phyloP scores from a whole-genome alignment of 1,140 invertebrate species.

The Leptestheria dahalacensis region DNA sequence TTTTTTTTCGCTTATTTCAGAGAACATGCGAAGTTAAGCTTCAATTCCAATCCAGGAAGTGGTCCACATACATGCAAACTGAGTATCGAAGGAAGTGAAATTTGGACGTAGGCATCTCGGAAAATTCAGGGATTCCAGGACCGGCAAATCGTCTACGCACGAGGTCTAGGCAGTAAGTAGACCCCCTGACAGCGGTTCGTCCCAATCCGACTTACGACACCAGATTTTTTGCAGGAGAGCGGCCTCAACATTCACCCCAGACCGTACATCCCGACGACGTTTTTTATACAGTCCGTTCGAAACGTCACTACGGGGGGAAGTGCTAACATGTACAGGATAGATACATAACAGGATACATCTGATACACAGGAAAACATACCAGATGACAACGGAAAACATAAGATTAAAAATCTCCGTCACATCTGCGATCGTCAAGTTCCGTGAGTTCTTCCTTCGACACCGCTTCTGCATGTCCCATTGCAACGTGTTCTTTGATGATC shows the following conservation, averaged over 20 bases:
- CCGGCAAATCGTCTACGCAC: constrained; percentile 6
- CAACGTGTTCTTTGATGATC: constrained; percentile 1
- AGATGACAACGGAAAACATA: no score
- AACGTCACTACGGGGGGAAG: no score
- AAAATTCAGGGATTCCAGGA: constrained; percentile 4
- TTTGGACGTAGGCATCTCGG: constrained; percentile 11
- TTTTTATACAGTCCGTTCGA: constrained; percentile 3
- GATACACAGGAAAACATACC: constrained; percentile 4
- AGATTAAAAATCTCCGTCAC: no score
- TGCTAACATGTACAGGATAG: no score
- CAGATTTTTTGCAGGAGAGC: constrained; percentile 30
- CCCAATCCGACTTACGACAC: constrained; percentile 27
- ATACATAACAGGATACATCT: no score
- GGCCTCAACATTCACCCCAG: constrained; percentile 30
- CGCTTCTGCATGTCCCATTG: background rate
- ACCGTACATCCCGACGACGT: constrained; percentile 27
- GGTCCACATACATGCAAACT: background rate
- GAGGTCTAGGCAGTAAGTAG: background rate
- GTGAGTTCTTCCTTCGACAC: background rate
- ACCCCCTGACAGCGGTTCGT: constrained; percentile 24
- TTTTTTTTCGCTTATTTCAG: background rate
- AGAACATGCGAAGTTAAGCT: no score
- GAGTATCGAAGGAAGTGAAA: background rate
- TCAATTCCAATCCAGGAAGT: background rate
- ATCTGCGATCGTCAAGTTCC: background rate